These are phyloP conservation scores for Microcebus ravelobensis DNA, from an alignment of 2,113 vertebrate genomes.

Conservation along the genomic window DNA sequence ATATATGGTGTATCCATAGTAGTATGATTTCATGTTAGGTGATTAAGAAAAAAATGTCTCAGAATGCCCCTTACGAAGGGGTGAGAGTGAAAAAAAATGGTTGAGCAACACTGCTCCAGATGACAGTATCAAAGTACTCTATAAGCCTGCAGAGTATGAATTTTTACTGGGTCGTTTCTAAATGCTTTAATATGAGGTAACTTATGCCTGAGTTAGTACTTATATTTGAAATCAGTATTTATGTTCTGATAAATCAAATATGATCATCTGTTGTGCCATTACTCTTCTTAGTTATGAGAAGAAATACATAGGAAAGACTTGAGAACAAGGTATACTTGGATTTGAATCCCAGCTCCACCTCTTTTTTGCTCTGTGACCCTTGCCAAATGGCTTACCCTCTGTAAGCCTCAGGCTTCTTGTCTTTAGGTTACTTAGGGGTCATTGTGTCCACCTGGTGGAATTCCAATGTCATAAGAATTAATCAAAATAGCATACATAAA, in stretches of 20 bases:
- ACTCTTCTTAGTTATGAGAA: not conserved
- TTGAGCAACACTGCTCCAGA: not conserved
- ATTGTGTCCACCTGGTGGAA: not conserved
- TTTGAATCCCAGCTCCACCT: not conserved
- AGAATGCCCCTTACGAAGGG: not conserved
- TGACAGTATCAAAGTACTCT: not conserved
- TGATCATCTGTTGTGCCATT: not conserved
- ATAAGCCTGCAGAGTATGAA: not conserved
- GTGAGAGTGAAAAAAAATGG: not conserved
- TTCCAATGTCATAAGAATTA: not conserved
- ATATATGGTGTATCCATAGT: not conserved
- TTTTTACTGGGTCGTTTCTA: slow-evolving; percentile 7
- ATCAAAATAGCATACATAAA: not conserved
- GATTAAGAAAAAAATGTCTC: not conserved
- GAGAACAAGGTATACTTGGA: not conserved
- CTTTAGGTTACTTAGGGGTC: not conserved
- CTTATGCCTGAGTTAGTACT: not conserved
- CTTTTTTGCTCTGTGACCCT: not conserved
- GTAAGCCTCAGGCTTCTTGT: slow-evolving; percentile 9
- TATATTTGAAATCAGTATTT: not conserved
- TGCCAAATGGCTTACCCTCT: not conserved
- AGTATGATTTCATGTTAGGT: not conserved
- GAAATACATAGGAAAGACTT: not conserved
- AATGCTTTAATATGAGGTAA: not conserved
- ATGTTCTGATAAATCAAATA: not conserved